Percentiles rank a stretch among this genome's conserved stretches.
phyloP scores from a whole-genome alignment of 1,140 invertebrate genomes.

The Latrodectus geometricus region DNA sequence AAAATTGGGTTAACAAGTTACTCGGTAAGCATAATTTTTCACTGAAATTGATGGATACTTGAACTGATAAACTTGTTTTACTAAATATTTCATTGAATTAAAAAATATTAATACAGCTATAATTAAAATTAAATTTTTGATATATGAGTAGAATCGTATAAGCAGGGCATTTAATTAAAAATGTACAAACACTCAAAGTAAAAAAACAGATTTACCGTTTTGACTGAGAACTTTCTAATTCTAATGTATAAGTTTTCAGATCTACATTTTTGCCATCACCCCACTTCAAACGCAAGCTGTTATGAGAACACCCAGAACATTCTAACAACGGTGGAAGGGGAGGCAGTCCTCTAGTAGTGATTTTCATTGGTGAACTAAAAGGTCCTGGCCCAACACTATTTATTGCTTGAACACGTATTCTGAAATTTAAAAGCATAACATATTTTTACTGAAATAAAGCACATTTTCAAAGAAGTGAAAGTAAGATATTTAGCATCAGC shows the following conservation, averaged over 20 bases:
- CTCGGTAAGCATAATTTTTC: too few relatives aligned
- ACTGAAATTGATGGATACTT: too few relatives aligned
- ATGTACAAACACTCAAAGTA: not conserved
- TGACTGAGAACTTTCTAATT: conserved; percentile 74
- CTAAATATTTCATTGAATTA: too few relatives aligned
- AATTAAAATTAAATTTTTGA: too few relatives aligned
- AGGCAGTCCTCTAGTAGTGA: conserved; percentile 80
- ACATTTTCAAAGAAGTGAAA: not conserved
- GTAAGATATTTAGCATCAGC: not conserved
- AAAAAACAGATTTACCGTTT: conserved; percentile 26
- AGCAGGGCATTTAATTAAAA: too few relatives aligned
- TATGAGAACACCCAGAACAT: conserved; percentile 79
- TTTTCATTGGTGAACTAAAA: conserved; percentile 79
- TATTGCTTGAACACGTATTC: conserved; percentile 82
- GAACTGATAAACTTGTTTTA: too few relatives aligned
- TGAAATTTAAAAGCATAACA: conserved; percentile 1
- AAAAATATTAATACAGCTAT: too few relatives aligned
- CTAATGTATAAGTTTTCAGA: conserved; percentile 81
- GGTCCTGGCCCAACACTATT: conserved; percentile 85
- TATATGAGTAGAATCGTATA: too few relatives aligned
- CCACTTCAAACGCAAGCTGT: conserved; percentile 88
- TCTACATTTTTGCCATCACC: conserved; percentile 77
- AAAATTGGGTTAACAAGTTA: too few relatives aligned
- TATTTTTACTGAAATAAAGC: not conserved
- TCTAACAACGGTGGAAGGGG: conserved; percentile 81